A percentile compares a stretch with the other conserved stretches of the same genome.
Conservation (phyloP, 2,797 vertebrate genomes). For the Selene dorsalis region DNA sequence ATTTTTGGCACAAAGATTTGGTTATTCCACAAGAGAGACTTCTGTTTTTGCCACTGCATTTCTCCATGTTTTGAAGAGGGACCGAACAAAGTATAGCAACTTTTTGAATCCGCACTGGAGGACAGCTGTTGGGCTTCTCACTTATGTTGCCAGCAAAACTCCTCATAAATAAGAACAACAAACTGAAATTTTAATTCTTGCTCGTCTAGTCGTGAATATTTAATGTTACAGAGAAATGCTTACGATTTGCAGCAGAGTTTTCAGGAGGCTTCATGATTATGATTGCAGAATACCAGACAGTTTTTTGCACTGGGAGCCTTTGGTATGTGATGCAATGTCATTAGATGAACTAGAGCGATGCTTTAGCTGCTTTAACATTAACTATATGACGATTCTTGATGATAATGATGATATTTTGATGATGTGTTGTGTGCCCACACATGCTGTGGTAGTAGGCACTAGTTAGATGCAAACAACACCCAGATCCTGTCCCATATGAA, state of each 20-base stretch:
- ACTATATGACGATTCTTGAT: not conserved
- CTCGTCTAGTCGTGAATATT: not conserved
- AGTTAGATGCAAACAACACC: not conserved
- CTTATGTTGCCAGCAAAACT: not conserved
- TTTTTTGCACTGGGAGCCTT: not conserved
- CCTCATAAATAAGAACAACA: not conserved
- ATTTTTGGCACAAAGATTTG: not conserved
- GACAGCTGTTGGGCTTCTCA: not conserved
- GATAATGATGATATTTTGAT: not conserved
- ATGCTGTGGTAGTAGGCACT: not conserved
- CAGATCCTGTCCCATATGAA: not conserved
- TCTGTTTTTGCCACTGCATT: not conserved
- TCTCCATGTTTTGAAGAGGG: not conserved
- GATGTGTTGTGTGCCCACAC: not conserved
- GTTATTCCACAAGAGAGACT: not conserved
- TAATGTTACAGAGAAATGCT: not conserved
- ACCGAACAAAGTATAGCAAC: not conserved
- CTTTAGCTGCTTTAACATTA: not conserved
- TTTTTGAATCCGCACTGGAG: not conserved
- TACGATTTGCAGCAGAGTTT: not conserved
- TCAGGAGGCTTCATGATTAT: not conserved
- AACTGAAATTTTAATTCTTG: not conserved
- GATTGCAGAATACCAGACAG: not conserved
- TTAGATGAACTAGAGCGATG: not conserved
- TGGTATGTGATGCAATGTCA: not conserved